phyloP scores from a whole-genome alignment of 2,113 vertebrate species.

The Onychostruthus taczanowskii region DNA sequence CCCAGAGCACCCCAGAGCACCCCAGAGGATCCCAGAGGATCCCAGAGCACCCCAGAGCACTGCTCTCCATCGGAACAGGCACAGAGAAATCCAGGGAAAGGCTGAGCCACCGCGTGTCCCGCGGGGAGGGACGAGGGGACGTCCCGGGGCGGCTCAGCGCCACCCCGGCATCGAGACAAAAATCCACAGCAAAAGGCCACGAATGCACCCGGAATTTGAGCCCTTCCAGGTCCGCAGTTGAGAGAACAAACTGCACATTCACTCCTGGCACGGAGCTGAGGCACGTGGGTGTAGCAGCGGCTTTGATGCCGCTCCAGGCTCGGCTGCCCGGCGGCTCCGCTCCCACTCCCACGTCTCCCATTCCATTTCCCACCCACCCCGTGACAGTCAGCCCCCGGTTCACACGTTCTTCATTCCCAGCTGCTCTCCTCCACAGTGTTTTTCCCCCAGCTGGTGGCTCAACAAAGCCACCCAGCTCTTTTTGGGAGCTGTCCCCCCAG shows the following conservation, averaged over 20 bases:
- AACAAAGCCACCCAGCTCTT: background rate
- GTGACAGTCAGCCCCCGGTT: background rate
- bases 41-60: background rate
- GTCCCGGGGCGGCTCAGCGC: background rate
- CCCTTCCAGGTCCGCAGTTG: background rate
- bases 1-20: background rate
- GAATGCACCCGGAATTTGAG: background rate
- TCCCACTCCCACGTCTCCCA: background rate
- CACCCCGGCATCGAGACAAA: background rate
- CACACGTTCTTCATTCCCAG: background rate
- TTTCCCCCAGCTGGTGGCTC: background rate
- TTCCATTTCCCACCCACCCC: background rate
- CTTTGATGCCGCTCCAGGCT: conserved; percentile 1
- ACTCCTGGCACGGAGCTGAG: background rate
- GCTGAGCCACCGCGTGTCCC: background rate
- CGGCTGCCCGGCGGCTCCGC: background rate
- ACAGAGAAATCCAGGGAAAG: background rate
- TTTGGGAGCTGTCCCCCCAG: background rate
- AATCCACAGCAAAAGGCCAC: conserved; percentile 37
- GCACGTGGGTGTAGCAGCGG: background rate
- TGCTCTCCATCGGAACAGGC: background rate
- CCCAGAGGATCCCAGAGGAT: background rate
- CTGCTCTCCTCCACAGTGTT: background rate
- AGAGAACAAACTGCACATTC: background rate
- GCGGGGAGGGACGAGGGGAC: background rate